Percentiles rank a stretch among this genome's conserved stretches.
phyloP scores from a whole-genome alignment of 1,140 invertebrate species.

The Venturia canescens region DNA sequence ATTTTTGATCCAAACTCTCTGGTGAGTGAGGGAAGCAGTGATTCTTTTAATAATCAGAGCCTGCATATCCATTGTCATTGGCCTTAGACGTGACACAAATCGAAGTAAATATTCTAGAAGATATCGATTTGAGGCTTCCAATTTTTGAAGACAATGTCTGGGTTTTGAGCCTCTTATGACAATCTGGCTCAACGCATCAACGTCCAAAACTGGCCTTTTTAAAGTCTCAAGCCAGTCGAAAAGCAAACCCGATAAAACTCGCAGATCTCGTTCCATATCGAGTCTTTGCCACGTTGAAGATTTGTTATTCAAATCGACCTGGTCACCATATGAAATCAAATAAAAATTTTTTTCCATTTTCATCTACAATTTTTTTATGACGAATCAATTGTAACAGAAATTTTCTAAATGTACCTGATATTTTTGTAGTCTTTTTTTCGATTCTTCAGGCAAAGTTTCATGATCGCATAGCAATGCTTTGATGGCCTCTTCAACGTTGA shows the following conservation, averaged over 20 bases:
- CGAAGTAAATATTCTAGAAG: slow-evolving; percentile 86
- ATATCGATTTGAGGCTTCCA: slow-evolving; percentile 81
- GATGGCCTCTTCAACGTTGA: slow-evolving; percentile 72
- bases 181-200: slow-evolving; percentile 83
- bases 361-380: neutral
- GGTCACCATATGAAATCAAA: too few species aligned
- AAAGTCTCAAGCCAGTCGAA: slow-evolving; percentile 85
- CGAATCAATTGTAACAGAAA: too few species aligned
- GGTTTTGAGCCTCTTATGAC: slow-evolving; percentile 79
- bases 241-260: slow-evolving; percentile 80
- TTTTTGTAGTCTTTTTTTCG: slow-evolving; percentile 65
- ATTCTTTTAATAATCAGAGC: slow-evolving; percentile 80
- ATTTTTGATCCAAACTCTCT: slow-evolving; percentile 78
- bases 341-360: slow-evolving; percentile 15
- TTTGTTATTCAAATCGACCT: slow-evolving; percentile 82
- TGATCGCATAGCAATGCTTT: slow-evolving; percentile 77
- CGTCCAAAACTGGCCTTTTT: slow-evolving; percentile 81
- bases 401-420: slow-evolving; percentile 64
- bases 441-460: slow-evolving; percentile 77
- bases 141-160: slow-evolving; percentile 80
- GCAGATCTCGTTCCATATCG: slow-evolving; percentile 81
- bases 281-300: slow-evolving; percentile 83
- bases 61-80: slow-evolving; percentile 78
- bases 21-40: slow-evolving; percentile 82
- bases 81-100: slow-evolving; percentile 82